Base-by-base conservation (phyloP, 2,797 vertebrate species). In the Setipinna tenuifilis region DNA sequence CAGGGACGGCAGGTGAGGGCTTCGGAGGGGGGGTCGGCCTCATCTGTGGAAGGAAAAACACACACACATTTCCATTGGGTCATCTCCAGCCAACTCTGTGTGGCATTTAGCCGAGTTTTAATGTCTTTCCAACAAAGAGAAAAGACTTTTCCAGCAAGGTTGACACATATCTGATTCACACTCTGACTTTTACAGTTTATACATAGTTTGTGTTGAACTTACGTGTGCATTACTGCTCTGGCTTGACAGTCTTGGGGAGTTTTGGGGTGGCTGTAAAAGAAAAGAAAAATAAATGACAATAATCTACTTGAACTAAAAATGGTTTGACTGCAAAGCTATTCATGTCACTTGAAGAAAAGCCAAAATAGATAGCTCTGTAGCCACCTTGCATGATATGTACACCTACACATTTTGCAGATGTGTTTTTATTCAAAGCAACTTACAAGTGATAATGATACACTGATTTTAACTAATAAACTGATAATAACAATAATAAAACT, bases 11-110 rank as follows among this genome's bases (percentile, higher is more conserved):
- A 65, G 16, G n/a, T 31, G 5, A 35, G n/a, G 85, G 80, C 80
- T 85, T 86, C 0, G 48, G 16, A n/a, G 48, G 83, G 25, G 85
- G 82, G 16, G 16, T 14, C 48, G 85, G 83, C 71, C 81, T 85
- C 68, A 83, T 87, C 85, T 83, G 50, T 57, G 5, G 25, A 7
- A 58, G 65, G 35, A 6, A 6, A n/a, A 35, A 65, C n/a, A 65
- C 7, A 65, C 61, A 65, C 61, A 68, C 25, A 68, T 12, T 44
- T 78, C 35, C 71, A 78, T 78, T 44, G 14, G 71, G 19, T 78
- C 71, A 78, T 41, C 35, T 71, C 14, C 16, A 14, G 17, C 65
- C 65, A 71, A 0, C 16, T 71, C 5, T 71, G 65, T 35, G 65
- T 31, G 25, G 28, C 65, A 71, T 31, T 31, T 31, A 71, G 28